Base-by-base conservation (phyloP, 2,888 invertebrate genomes). In the Callosobruchus maculatus region DNA sequence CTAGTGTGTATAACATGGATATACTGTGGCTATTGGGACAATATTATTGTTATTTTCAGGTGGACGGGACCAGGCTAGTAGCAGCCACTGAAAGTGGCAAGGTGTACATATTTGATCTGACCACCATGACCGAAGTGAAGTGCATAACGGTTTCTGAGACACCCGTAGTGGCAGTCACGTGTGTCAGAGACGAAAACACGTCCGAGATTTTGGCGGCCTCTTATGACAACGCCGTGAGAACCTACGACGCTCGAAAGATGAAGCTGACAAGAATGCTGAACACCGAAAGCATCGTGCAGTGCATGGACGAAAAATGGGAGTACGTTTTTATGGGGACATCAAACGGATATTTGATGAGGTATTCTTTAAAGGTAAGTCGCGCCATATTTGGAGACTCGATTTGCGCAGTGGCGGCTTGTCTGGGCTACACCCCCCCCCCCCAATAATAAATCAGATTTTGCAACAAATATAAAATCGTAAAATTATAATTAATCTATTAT, bases 251-350 rank as follows among this genome's bases (percentile, higher is more conserved):
- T 75, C 88, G 89, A 82, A 90, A 90, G 0, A 80, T 88, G 74
- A 89, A 90, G 81, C 87, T 90, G 73, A 22, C 3, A 20, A 20
- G 68, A 20, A 68, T 7, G 22, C 22, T 68, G 13, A 68, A 68
- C 22, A 21, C 20, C 3, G 31, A 30, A 31, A 20, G 91, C 82
- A 91, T 93, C 0, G 89, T 94, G 76, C 94, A 94, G 82, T 93
- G 94, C 21, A 92, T 94, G 90, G 94, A 94, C 79, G 87, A 91
- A 30, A 90, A 91, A 0, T 94, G 94, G 94, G 91, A 91, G 77
- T 90, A 89, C 4, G 89, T 94, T 67, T 95, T 91, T 81, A 90
- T 94, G 49, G 94, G 94, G 68, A 93, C 93, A 0, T 90, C 91
- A 78, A 91, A 91, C 78, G 94, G 95, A 21, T 91, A 91, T 79